phyloP scores from a whole-genome alignment of 2,797 vertebrate species.

The Tenualosa ilisha region DNA sequence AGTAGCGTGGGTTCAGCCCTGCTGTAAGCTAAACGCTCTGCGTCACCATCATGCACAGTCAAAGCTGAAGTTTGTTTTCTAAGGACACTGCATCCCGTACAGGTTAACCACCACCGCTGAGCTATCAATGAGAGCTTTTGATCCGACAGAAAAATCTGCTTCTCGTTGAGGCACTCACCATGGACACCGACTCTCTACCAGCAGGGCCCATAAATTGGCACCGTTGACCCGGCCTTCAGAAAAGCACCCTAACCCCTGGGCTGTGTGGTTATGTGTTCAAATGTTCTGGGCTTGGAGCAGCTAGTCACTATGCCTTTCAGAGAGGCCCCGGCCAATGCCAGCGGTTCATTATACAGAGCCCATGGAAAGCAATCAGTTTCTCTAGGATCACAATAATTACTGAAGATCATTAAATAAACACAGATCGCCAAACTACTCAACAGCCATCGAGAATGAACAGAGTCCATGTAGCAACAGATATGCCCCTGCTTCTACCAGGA shows the following conservation, averaged over 20 bases:
- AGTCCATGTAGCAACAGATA: neutral
- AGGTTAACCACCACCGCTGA: neutral
- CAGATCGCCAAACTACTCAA: neutral
- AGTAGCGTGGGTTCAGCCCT: neutral
- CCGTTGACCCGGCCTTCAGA: conserved; percentile 2
- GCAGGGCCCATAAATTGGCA: conserved; percentile 14
- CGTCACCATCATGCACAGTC: neutral
- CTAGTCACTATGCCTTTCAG: neutral
- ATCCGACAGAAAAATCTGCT: conserved; percentile 21
- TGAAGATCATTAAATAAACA: neutral
- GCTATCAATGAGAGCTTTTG: conserved; percentile 28
- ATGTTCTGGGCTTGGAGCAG: neutral
- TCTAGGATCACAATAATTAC: neutral
- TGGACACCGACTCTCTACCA: neutral
- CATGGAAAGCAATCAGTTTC: neutral
- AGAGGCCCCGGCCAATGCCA: neutral
- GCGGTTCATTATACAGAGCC: neutral
- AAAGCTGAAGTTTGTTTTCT: conserved; percentile 18
- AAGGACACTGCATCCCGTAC: neutral
- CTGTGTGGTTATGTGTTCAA: neutral
- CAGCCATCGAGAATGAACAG: neutral
- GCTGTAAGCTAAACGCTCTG: neutral
- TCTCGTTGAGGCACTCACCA: neutral
- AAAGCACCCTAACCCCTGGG: neutral
- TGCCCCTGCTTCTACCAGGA: neutral